Percentiles rank a stretch among this genome's conserved stretches.
Evolutionary conservation across 2,113 vertebrate genomes (phyloP).

Genomic region (cattle (Bos taurus)): DNA sequence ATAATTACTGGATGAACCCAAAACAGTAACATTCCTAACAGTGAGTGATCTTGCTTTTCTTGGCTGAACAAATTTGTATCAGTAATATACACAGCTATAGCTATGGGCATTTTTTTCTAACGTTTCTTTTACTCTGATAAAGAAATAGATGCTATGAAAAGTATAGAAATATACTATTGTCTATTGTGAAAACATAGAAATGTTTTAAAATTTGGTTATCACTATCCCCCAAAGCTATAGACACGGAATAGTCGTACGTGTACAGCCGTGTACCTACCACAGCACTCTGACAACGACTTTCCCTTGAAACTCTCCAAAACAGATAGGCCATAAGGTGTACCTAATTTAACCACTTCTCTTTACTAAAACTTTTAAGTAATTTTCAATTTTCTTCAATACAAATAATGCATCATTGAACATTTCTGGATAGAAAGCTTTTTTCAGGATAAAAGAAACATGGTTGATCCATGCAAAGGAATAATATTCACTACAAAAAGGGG

Average conservation of each 20-base stretch:
- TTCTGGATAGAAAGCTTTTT: not conserved
- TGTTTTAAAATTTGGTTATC: not conserved
- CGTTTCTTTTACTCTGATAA: not conserved
- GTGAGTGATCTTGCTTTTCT: not conserved
- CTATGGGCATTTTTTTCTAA: not conserved
- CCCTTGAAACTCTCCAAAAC: not conserved
- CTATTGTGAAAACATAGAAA: not conserved
- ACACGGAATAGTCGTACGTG: not conserved
- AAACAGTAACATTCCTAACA: not conserved
- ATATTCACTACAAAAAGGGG: not conserved
- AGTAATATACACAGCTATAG: not conserved
- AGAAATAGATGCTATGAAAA: not conserved
- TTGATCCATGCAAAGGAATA: not conserved
- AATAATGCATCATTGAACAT: not conserved
- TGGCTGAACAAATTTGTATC: not conserved
- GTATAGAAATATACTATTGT: not conserved
- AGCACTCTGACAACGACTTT: not conserved
- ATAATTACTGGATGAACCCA: not conserved
- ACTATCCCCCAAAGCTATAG: not conserved
- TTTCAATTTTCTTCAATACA: not conserved
- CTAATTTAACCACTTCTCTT: not conserved
- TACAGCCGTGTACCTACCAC: not conserved
- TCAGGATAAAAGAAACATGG: not conserved
- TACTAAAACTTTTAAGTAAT: not conserved
- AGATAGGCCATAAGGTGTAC: not conserved